Percentiles rank a stretch among this genome's conserved stretches.
Evolutionary conservation across 2,113 vertebrate species (phyloP).

Genomic region (Zapornia atra): DNA sequence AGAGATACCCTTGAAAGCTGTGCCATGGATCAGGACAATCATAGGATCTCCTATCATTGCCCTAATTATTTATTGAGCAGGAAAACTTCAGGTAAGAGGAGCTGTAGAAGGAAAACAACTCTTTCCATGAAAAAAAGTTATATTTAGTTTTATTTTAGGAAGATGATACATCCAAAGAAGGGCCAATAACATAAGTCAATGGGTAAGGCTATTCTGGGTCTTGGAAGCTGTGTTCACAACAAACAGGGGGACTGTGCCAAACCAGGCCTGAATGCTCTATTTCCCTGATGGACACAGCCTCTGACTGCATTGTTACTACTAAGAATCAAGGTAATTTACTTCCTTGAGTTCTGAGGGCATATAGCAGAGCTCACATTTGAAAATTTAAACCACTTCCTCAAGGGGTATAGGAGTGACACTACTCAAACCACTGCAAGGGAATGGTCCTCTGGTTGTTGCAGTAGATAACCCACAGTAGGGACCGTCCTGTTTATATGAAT

Average conservation of each 20-base stretch:
- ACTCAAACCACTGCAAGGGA: not conserved
- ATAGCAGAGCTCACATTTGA: not conserved
- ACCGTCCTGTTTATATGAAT: not conserved
- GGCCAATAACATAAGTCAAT: not conserved
- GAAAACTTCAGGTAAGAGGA: not conserved
- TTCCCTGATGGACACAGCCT: not conserved
- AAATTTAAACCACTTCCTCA: not conserved
- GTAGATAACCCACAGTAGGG: not conserved
- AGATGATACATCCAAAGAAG: not conserved
- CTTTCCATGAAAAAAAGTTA: not conserved
- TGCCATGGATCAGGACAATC: not conserved
- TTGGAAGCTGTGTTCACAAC: accelerated
- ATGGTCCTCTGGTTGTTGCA: not conserved
- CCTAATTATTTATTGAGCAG: not conserved
- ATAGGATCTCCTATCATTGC: not conserved
- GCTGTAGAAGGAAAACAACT: accelerated
- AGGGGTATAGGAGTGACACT: accelerated
- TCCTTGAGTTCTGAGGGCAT: not conserved
- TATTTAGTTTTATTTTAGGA: not conserved
- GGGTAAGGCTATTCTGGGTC: not conserved
- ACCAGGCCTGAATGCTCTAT: not conserved
- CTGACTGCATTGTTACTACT: not conserved
- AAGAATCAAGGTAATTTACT: not conserved
- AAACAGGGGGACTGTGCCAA: not conserved
- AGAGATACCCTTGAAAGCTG: not conserved